phyloP scores from a whole-genome alignment of 2,113 vertebrate species.

The Apodemus speciosus region DNA sequence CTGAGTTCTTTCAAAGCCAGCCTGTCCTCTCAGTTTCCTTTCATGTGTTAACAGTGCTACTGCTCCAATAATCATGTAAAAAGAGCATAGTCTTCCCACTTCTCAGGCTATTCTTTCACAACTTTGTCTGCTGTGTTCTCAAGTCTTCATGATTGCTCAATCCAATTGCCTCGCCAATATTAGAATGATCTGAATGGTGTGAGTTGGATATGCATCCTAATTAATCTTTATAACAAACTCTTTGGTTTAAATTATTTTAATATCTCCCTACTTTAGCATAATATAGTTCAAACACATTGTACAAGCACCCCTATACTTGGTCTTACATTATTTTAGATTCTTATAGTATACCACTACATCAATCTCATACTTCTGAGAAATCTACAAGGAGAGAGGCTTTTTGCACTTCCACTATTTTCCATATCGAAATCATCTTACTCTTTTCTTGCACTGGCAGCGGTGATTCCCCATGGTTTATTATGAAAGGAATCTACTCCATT shows the following conservation, averaged over 20 bases:
- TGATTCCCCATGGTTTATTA: not conserved
- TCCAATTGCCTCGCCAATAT: not conserved
- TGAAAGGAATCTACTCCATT: not conserved
- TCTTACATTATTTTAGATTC: not conserved
- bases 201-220: not conserved
- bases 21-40: not conserved
- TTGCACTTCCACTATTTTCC: not conserved
- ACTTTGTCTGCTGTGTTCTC: not conserved
- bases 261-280: not conserved
- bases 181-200: not conserved
- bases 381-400: not conserved
- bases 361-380: not conserved
- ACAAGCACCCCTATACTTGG: not conserved
- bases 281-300: not conserved
- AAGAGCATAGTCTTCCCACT: not conserved
- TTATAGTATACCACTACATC: not conserved
- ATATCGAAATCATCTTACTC: not conserved
- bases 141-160: not conserved
- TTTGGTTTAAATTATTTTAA: conserved; percentile 9
- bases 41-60: not conserved
- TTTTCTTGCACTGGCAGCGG: not conserved
- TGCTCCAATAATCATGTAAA: not conserved
- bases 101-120: not conserved
- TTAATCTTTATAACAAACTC: not conserved
- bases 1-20: not conserved